These are phyloP conservation scores for Uloborus diversus DNA, from an alignment of 1,140 invertebrate genomes.

Conservation along the genomic window DNA sequence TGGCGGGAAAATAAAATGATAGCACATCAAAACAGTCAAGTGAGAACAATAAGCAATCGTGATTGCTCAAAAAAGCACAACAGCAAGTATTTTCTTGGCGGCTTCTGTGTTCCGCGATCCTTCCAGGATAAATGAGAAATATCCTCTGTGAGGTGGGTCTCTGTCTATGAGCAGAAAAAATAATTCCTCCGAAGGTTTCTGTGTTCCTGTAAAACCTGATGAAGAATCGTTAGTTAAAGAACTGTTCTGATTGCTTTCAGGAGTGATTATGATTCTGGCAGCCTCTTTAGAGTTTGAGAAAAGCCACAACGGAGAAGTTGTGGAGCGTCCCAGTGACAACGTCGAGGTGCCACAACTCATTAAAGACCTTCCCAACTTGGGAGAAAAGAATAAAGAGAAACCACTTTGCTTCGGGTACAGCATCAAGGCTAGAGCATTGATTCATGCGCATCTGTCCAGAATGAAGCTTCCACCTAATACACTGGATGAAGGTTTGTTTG, in stretches of 20 bases:
- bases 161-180: too few species aligned
- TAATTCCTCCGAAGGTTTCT: too few species aligned
- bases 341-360: slow-evolving; percentile 92
- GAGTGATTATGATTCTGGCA: slow-evolving; percentile 94
- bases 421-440: slow-evolving; percentile 91
- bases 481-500: slow-evolving; percentile 71
- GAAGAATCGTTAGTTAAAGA: too few species aligned
- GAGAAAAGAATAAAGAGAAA: slow-evolving; percentile 94
- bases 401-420: slow-evolving; percentile 95
- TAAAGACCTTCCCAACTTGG: slow-evolving; percentile 86
- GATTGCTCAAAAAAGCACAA: too few species aligned
- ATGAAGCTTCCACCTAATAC: slow-evolving; percentile 82
- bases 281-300: slow-evolving; percentile 97
- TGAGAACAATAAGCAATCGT: too few species aligned
- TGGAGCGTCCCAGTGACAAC: slow-evolving; percentile 93
- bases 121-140: too few species aligned
- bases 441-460: slow-evolving; percentile 92
- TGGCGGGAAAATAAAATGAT: too few species aligned
- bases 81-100: too few species aligned
- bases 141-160: too few species aligned
- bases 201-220: too few species aligned
- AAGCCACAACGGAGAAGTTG: slow-evolving; percentile 91
- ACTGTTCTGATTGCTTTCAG: slow-evolving; percentile 62
- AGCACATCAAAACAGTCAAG: too few species aligned
- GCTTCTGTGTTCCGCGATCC: too few species aligned